Evolutionary conservation across 2,888 invertebrate species (phyloP).

Genomic region (Nipponacmea schrenckii): DNA sequence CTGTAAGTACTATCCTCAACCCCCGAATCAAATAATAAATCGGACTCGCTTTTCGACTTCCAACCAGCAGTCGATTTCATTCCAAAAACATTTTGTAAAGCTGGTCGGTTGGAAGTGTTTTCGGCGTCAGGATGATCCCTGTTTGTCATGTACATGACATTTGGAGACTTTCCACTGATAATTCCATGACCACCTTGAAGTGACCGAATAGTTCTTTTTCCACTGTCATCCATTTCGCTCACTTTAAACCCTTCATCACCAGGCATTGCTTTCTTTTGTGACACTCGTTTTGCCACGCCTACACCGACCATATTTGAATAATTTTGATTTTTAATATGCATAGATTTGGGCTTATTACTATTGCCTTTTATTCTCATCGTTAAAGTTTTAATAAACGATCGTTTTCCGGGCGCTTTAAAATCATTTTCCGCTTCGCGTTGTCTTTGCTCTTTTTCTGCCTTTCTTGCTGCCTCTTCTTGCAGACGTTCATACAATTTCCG

Average conservation of each 20-base stretch:
- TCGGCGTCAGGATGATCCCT: slow-evolving; percentile 10
- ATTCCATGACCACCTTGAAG: slow-evolving; percentile 73
- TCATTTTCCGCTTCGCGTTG: slow-evolving; percentile 72
- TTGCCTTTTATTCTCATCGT: slow-evolving; percentile 42
- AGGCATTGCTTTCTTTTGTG: slow-evolving; percentile 28
- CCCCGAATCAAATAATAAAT: slow-evolving; percentile 72
- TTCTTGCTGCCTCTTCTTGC: slow-evolving; percentile 80
- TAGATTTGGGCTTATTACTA: slow-evolving; percentile 14
- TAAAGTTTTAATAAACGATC: slow-evolving; percentile 45
- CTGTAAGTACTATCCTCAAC: slow-evolving; percentile 66
- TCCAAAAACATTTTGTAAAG: slow-evolving; percentile 34
- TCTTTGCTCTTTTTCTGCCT: slow-evolving; percentile 79
- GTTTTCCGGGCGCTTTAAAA: slow-evolving; percentile 36
- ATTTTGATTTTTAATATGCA: slow-evolving; percentile 28
- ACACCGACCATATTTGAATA: slow-evolving; percentile 47
- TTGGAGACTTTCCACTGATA: slow-evolving; percentile 68
- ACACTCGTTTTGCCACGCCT: slow-evolving; percentile 35
- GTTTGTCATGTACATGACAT: slow-evolving; percentile 82
- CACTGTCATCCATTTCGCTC: slow-evolving; percentile 79
- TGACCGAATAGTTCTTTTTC: slow-evolving; percentile 84
- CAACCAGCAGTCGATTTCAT: slow-evolving; percentile 29
- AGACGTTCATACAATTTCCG: slow-evolving; percentile 84
- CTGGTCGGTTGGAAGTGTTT: slow-evolving; percentile 27
- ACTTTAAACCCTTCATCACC: slow-evolving; percentile 69
- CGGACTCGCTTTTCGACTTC: slow-evolving; percentile 43